phyloP scores from a whole-genome alignment of 2,888 invertebrate species.

The Sceliomorpha sp. region DNA sequence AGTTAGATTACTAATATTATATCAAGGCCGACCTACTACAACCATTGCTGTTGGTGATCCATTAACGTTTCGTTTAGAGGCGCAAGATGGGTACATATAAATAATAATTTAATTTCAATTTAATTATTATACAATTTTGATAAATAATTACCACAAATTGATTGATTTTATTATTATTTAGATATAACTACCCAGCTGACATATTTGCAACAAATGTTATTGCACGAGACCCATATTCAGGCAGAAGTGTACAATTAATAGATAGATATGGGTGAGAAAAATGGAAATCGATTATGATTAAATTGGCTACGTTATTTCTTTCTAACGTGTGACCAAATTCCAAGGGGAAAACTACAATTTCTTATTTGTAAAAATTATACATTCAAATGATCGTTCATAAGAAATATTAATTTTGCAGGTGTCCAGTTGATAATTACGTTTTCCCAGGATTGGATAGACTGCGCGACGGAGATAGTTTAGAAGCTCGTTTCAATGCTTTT shows the following conservation, averaged over 20 bases:
- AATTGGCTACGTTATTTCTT: no score
- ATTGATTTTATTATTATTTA: constrained; percentile 42
- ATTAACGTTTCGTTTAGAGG: constrained; percentile 92
- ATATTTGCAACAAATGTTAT: constrained; percentile 96
- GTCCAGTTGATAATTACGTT: constrained; percentile 94
- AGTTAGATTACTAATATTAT: constrained; percentile 91
- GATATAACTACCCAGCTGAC: constrained; percentile 91
- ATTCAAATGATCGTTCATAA: constrained; percentile 7
- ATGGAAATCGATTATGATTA: no score
- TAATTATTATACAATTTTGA: no score
- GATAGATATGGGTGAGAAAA: constrained; percentile 92
- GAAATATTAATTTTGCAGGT: constrained; percentile 82
- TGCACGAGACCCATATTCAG: constrained; percentile 95
- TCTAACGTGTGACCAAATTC: no score
- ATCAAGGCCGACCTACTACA: constrained; percentile 94
- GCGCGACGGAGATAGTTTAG: constrained; percentile 91
- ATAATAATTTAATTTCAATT: no score
- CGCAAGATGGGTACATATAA: constrained; percentile 86
- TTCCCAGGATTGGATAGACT: constrained; percentile 94
- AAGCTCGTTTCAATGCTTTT: constrained; percentile 95
- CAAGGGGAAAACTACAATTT: no score
- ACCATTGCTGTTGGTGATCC: constrained; percentile 97
- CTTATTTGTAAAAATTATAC: background rate
- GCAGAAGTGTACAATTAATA: constrained; percentile 93
- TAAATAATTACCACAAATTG: no score